phyloP scores from a whole-genome alignment of 2,797 vertebrate genomes.

The Acomys russatus region DNA sequence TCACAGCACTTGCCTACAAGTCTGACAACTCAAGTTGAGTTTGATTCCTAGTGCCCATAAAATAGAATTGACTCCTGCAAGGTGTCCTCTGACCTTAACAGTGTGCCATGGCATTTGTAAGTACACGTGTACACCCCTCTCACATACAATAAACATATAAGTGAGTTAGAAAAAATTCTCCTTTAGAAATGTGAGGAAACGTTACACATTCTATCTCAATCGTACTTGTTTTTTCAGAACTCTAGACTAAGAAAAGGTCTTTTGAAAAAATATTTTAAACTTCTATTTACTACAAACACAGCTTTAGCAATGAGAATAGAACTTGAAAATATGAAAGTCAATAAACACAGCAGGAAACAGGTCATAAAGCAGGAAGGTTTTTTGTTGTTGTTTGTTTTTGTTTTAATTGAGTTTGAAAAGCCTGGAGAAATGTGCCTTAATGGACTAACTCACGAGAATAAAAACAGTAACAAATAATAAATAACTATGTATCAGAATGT shows the following conservation, averaged over 20 bases:
- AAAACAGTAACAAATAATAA: constrained; percentile 27
- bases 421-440: neutral
- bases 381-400: neutral
- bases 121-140: fast-evolving
- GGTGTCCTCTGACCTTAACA: neutral
- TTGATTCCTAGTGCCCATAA: neutral
- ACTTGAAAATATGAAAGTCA: neutral
- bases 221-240: neutral
- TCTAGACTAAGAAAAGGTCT: neutral
- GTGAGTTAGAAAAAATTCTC: neutral
- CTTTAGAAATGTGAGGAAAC: neutral
- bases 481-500: neutral
- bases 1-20: neutral
- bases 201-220: neutral
- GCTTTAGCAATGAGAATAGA: neutral
- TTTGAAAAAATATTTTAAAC: neutral
- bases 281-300: neutral
- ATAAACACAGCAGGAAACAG: neutral
- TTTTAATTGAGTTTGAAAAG: neutral
- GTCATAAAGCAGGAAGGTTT: neutral
- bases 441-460: neutral
- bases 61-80: neutral
- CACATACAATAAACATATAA: neutral
- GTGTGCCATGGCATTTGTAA: neutral
- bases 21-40: neutral